A percentile compares a stretch with the other conserved stretches of the same genome.
phyloP scores from a whole-genome alignment of 1,140 invertebrate species.

The Calycopis cecrops region DNA sequence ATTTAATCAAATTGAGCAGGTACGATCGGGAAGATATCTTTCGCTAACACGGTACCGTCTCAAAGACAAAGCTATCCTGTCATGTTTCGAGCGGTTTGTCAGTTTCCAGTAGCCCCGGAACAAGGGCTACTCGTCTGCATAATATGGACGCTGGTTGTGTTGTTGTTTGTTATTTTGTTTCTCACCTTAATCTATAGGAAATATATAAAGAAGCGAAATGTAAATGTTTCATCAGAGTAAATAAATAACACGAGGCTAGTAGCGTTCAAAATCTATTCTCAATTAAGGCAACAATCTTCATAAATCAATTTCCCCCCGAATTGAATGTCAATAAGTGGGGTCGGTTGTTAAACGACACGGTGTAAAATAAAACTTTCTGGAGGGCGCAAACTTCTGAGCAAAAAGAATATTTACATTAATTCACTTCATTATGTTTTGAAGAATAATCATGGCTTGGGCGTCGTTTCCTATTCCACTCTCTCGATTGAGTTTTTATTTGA shows the following conservation, averaged over 20 bases:
- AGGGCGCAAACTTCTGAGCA: slow-evolving; percentile 64
- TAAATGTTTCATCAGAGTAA: neutral
- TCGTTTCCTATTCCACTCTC: slow-evolving; percentile 65
- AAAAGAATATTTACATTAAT: slow-evolving; percentile 77
- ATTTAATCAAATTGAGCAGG: no score
- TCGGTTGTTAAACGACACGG: slow-evolving; percentile 70
- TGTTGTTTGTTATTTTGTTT: no score
- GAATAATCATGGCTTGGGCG: slow-evolving; percentile 73
- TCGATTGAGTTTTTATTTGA: slow-evolving; percentile 76
- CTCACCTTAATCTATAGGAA: no score
- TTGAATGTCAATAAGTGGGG: slow-evolving; percentile 74
- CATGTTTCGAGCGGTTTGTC: no score
- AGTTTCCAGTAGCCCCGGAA: no score
- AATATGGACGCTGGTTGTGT: no score
- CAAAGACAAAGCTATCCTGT: no score
- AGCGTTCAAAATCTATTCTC: slow-evolving; percentile 54
- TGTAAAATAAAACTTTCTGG: slow-evolving; percentile 74
- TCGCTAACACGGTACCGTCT: no score
- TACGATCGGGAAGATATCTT: no score
- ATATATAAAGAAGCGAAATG: no score
- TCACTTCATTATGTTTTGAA: slow-evolving; percentile 77
- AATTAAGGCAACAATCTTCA: slow-evolving; percentile 74
- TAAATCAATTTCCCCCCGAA: slow-evolving; percentile 74
- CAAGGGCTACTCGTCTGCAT: no score
- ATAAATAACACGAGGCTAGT: slow-evolving; percentile 20